Percentiles rank a stretch among this genome's conserved stretches.
Conservation (phyloP, 2,888 invertebrate genomes). For the Camponotus fellah region DNA sequence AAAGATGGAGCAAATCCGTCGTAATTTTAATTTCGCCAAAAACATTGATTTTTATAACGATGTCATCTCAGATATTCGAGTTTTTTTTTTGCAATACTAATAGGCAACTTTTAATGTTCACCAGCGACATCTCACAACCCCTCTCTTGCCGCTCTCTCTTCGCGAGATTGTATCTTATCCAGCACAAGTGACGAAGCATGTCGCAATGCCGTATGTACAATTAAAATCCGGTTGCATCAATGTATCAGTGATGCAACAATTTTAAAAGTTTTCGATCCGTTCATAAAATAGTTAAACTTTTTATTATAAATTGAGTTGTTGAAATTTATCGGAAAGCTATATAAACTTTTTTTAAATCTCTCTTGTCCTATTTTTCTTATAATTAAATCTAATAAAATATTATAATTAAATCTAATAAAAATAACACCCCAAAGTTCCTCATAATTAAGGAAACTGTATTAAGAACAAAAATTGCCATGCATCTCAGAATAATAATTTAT, state of each 20-base stretch:
- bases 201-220: conserved; percentile 28
- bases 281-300: background rate
- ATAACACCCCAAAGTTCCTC: background rate
- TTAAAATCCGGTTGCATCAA: background rate
- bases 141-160: background rate
- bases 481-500: background rate
- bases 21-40: background rate
- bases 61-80: background rate
- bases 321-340: background rate
- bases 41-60: background rate
- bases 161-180: background rate
- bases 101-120: background rate
- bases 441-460: background rate
- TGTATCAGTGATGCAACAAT: background rate
- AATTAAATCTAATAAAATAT: background rate
- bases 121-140: background rate
- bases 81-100: background rate
- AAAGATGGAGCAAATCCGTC: background rate
- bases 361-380: background rate
- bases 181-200: background rate
- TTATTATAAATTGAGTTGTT: background rate
- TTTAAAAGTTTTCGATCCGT: background rate
- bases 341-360: background rate
- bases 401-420: background rate
- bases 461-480: background rate